Base-by-base conservation (phyloP, 1,140 invertebrate genomes). In the Platyura marginata region DNA sequence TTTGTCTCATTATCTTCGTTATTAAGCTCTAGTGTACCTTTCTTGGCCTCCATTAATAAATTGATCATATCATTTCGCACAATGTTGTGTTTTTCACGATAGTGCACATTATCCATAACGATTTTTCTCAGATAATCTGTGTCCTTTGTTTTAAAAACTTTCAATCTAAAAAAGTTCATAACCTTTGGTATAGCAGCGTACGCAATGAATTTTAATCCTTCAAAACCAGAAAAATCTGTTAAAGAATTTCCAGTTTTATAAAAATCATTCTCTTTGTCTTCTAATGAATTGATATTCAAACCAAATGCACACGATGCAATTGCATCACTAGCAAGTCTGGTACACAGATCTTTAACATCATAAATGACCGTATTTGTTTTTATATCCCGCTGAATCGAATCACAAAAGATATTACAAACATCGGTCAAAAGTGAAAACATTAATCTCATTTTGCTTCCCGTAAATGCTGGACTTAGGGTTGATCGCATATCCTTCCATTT, bases 401-500 rank as follows among this genome's bases (percentile, higher is more conserved):
- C 11, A 18, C 22, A 4, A 3, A n/a, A 42, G 16, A n/a, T 42
- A 47, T 9, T 44, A 20, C 8, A 45, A 42, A 20, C 49, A 23
- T 50, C 44, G 2, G 39, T 41, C 2, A 62, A 42, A 4, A 64
- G 21, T 2, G 50, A 43, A 19, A 55, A 56, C 49, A 64, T 55
- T 13, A 50, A 40, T 16, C 51, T 56, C 52, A 64, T 62, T 37
- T 62, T 62, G 19, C 44, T 47, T 16, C 63, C 55, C 0, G 72
- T 76, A 47, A 75, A 76, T 0, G 67, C 63, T 2, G 72, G 71
- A 25, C 66, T 70, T 4, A 75, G 44, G 0, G 67, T 68, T 0
- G 64, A 63, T 1, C 71, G 51, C 63, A 74, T 69, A 42, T 69
- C 63, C 20, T 64, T 64, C 71, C 69, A 73, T 48, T 67, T 60